Evolutionary conservation across 37 sponge, comb jelly and placozoan genomes (phyloP), one percentile per base, ranked within the genome.

Genomic region (Chondrilla cf. caribensis): DNA sequence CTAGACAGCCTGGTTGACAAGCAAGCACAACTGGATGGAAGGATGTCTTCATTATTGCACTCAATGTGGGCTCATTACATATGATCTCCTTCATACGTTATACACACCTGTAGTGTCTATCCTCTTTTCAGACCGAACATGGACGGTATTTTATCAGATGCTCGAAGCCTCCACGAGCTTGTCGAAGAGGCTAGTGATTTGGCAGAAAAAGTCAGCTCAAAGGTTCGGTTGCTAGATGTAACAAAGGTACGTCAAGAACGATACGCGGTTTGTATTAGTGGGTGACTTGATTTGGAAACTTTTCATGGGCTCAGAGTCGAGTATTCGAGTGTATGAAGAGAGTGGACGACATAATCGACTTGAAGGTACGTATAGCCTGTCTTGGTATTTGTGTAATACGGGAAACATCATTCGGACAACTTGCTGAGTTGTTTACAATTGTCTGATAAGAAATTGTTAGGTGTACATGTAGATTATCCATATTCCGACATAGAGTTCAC

Each of bases 301-400:
- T 44, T 72, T 32, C 44, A 31, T 7, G 5, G 66, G 28, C 58
- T 5, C 84, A 96, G 95, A 75, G 90, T 26, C 87, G 88, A 29
- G 94, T 96, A 3, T 91, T 90, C 65, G 79, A 79, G 18, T 83
- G 89, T 51, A 91, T 94, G 92, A 89, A 87, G 82, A 77, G 94
- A 60, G 97, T 96, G 42, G 97, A 96, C 84, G 97, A 96, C 83
- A 92, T 96, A 57, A 87, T 94, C 37, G 97, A 90, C 51, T 78
- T 93, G 1, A 86, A 86, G 86, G 90, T 89, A 83, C 57, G 83
- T n/a, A 51, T 86, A 2, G 64, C 25, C 6, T 47, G 51, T 47
- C 51, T 47, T 47, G 51, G 6, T 11, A 47, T 47, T 47, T 47
- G 51, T 47, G 9, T n/a, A n/a, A n/a, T n/a, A n/a, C n/a, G n/a